Evolutionary conservation across 2,113 vertebrate species (phyloP), one percentile per base, ranked within the genome.

Genomic region (Globicephala melas): DNA sequence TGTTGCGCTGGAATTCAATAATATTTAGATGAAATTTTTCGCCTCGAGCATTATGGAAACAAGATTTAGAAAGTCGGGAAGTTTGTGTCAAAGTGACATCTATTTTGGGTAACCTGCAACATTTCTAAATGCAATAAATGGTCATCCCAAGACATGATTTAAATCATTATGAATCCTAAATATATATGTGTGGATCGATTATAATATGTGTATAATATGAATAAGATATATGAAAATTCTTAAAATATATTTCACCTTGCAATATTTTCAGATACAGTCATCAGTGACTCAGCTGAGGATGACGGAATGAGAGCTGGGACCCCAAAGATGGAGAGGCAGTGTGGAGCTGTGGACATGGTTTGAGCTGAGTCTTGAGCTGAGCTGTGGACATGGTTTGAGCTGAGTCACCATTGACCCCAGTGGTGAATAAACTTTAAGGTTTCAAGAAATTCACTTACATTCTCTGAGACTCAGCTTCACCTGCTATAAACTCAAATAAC

Each of bases 1-100:
- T 99, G 99, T 98, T 96, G 93, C 97, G 97, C 98, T 98, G 98
- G 97, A 99, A 99, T 99, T 99, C 99, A 99, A 99, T 99, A 99
- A 99, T 99, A 99, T 99, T 99, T 99, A 99, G 99, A 99, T 99
- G 98, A 99, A 99, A 98, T 98, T 99, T 98, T 98, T 99, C 73
- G 98, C 99, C 99, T 98, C 77, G 14, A 99, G 99, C 98, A 96
- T 97, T 97, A 96, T 85, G 95, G 98, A 98, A 99, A 98, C 98
- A 98, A 98, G 98, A 97, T 99, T 98, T 98, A 98, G 98, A 98
- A 98, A 98, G 98, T 98, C 97, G 96, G 97, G 98, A 99, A 98
- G 92, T 99, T 98, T 98, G 98, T 98, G 98, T 98, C 98, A 98
- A 98, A 98, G 98, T 98, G 97, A 97, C 97, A 98, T 99, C 98